Evolutionary conservation across 2,797 vertebrate species (phyloP), one percentile per base, ranked within the genome.

Genomic region (Sternotherus odoratus): DNA sequence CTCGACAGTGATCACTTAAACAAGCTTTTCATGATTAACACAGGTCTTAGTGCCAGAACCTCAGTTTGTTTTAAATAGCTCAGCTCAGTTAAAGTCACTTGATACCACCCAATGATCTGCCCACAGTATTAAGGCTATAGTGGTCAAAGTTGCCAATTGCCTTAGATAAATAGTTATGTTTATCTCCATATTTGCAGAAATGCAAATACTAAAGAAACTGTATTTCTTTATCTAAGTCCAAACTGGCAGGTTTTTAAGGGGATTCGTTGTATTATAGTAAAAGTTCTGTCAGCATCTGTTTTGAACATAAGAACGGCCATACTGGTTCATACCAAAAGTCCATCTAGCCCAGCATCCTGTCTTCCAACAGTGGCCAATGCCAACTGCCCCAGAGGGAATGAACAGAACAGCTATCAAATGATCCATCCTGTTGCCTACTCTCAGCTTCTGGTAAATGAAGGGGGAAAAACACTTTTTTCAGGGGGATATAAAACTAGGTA

Each of bases 11-110:
- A 28, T 43, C 2, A 5, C 54, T 92, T 85, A 77, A 85, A 90
- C 2, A 43, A 54, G 15, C 4, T 91, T 87, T 89, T 87, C 28
- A 21, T 63, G 24, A 8, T 1, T 5, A 69, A 49, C 6, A 51
- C 2, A 49, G 2, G 4, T 48, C 39, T 54, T 83, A 77, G 10
- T 0, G 2, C 5, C 54, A 2, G 5, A 72, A 66, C 16, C 3
- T 75, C 66, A 69, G 3, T 15, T 85, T 11, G 5, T 57, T 57
- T 8, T 78, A 53, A 84, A 86, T 12, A 79, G 4, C 12, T 33
- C 53, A 10, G 21, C 1, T 90, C 86, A 90, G 87, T 79, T 74
- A 60, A 92, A 92, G 43, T 33, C 23, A 87, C 1, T 21, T 49
- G 30, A 57, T 3, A 46, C n/a, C 21, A 36, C 10, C 7, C 30